Evolutionary conservation across 2,888 invertebrate species (phyloP), one percentile per base, ranked within the genome.

Genomic region (Drosophila prostipennis): DNA sequence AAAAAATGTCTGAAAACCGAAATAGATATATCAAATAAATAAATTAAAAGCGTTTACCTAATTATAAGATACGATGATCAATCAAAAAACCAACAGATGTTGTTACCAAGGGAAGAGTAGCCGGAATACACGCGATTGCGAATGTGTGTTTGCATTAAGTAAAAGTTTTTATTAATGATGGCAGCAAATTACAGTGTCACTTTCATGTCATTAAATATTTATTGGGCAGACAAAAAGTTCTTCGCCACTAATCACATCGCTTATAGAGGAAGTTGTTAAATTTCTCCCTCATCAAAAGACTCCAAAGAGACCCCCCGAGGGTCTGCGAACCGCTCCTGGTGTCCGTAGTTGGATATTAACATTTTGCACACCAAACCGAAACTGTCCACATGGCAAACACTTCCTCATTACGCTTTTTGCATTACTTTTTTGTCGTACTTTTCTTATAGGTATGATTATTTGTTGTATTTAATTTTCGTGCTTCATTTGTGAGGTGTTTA

Each of bases 341-440:
- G 10, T 26, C n/a, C 48, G 16, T 13, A 16, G 34, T 32, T 13
- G 39, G 23, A 58, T 60, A 51, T 55, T 76, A 16, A 76, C 57
- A 80, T 77, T 67, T 67, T 55, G 64, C 72, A 63, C 76, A 74
- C 80, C 61, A 60, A 63, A 53, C 43, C 58, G 61, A 60, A 63
- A 53, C 42, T 63, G 61, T 29, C 46, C 55, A 73, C 55, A 43
- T 60, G 54, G 60, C 58, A 48, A 48, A 40, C 70, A 81, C 80
- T 84, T 84, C 84, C 87, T 87, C 73, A 56, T 71, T 79, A 81
- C 82, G 77, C 72, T 71, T 74, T 74, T 78, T 78, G 84, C 73
- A 87, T 86, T 76, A 84, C 29, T 45, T 14, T 46, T 26, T 14
- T 39, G n/a, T 29, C 46, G 16, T 65, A 29, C 40, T 39, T 51